A percentile compares a stretch with the other conserved stretches of the same genome.
phyloP scores from a whole-genome alignment of 2,113 vertebrate genomes.

The Chaenogobius annularis region DNA sequence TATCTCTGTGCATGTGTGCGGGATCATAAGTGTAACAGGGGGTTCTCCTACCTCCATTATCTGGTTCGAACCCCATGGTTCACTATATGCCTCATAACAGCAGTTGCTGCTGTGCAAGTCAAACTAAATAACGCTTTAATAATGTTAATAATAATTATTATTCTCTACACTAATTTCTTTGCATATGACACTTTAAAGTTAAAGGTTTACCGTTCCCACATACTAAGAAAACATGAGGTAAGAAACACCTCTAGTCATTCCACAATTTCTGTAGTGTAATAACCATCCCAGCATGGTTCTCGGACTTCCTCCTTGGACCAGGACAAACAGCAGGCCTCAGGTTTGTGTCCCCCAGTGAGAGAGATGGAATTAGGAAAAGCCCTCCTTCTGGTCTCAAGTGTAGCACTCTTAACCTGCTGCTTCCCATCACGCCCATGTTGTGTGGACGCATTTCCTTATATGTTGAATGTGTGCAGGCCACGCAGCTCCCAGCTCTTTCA shows the following conservation, averaged over 20 bases:
- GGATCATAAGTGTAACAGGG: constrained; percentile 15
- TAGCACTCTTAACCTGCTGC: constrained; percentile 32
- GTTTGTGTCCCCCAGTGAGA: constrained; percentile 29
- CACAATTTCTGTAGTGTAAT: constrained; percentile 45
- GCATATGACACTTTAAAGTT: constrained; percentile 80
- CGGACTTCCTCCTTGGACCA: constrained; percentile 33
- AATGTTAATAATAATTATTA: constrained; percentile 61
- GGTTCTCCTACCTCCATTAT: constrained; percentile 20
- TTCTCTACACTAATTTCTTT: constrained; percentile 79
- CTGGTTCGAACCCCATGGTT: constrained; percentile 36
- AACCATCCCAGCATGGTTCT: constrained; percentile 28
- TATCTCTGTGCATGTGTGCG: constrained; percentile 39
- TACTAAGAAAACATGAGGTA: constrained; percentile 77
- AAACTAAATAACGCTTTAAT: constrained; percentile 58
- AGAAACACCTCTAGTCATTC: constrained; percentile 64
- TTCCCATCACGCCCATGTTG: constrained; percentile 12
- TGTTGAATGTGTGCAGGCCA: constrained; percentile 35
- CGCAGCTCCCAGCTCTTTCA: constrained; percentile 35
- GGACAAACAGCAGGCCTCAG: constrained; percentile 37
- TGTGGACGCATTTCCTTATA: constrained; percentile 37
- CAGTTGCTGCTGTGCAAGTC: constrained; percentile 39
- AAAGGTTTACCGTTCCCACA: constrained; percentile 78
- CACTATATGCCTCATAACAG: constrained; percentile 32
- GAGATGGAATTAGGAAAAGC: constrained; percentile 35
- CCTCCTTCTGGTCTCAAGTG: constrained; percentile 42